Conservation (phyloP, 2,113 vertebrate genomes). For the Nycticorax nycticorax region DNA sequence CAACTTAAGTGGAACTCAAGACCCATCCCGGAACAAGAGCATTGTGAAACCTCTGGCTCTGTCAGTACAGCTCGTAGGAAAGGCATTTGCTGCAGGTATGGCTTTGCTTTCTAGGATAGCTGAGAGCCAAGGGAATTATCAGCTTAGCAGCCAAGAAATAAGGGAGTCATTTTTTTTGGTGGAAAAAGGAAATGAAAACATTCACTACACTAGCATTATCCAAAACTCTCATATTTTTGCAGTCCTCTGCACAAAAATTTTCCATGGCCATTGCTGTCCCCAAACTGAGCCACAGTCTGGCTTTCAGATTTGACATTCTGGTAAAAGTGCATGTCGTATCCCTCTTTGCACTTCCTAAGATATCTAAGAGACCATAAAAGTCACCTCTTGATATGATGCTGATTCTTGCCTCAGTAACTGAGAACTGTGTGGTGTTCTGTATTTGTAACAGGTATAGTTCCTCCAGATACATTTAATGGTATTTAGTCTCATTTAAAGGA, state of each 20-base stretch:
- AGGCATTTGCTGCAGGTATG: constrained; percentile 88
- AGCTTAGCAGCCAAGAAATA: background rate
- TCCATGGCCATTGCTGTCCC: background rate
- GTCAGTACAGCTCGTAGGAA: constrained; percentile 83
- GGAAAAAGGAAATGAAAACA: background rate
- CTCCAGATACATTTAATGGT: background rate
- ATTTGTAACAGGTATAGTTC: background rate
- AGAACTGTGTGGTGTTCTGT: background rate
- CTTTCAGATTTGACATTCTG: background rate
- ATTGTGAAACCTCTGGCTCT: constrained; percentile 88
- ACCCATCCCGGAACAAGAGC: constrained; percentile 81
- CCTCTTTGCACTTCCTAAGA: background rate
- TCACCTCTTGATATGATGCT: background rate
- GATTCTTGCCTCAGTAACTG: background rate
- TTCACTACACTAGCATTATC: background rate
- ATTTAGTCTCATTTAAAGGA: background rate
- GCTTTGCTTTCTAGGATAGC: constrained; percentile 3
- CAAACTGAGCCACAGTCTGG: background rate
- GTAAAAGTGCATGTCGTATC: background rate
- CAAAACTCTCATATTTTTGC: background rate
- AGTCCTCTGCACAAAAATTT: background rate
- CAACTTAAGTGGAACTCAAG: constrained; percentile 86
- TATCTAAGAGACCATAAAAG: background rate
- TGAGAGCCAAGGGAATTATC: background rate
- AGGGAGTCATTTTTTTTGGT: background rate